Percentiles rank a stretch among this genome's conserved stretches.
These are phyloP conservation scores for Psittacara wagleri DNA, from an alignment of 2,113 vertebrate species.

Conservation along the genomic window DNA sequence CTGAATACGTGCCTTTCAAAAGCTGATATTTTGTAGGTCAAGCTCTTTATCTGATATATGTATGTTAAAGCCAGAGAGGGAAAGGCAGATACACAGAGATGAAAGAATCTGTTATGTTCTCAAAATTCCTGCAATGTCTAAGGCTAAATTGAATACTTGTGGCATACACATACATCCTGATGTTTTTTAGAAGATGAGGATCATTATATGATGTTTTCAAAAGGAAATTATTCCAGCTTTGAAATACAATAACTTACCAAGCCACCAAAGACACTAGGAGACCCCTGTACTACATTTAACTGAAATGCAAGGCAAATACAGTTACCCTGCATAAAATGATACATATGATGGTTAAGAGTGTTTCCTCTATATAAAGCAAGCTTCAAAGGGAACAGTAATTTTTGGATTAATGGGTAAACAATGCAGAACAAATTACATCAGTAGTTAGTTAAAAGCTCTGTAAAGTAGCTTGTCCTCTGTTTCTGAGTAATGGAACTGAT, in stretches of 20 bases:
- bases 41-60: neutral
- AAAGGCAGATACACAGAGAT: neutral
- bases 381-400: constrained; percentile 70
- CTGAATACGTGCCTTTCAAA: neutral
- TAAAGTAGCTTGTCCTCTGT: constrained; percentile 61
- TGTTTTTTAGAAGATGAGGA: neutral
- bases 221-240: constrained; percentile 10
- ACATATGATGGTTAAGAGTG: constrained; percentile 12
- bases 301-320: constrained; percentile 31
- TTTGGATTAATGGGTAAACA: constrained; percentile 65
- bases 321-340: constrained; percentile 23
- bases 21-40: neutral
- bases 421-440: constrained; percentile 71
- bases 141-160: constrained; percentile 9
- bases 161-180: neutral
- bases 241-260: constrained; percentile 7
- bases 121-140: neutral
- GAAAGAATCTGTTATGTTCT: neutral
- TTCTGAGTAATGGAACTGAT: constrained; percentile 51
- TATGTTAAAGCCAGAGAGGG: neutral
- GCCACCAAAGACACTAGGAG: neutral
- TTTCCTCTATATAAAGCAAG: constrained; percentile 61
- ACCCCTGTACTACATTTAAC: neutral
- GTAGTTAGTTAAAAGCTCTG: constrained; percentile 62
- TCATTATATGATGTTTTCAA: neutral